Percentiles rank a stretch among this genome's conserved stretches.
These are phyloP conservation scores for Epinephelus coioides DNA, from an alignment of 2,797 vertebrate genomes.

Conservation along the genomic window DNA sequence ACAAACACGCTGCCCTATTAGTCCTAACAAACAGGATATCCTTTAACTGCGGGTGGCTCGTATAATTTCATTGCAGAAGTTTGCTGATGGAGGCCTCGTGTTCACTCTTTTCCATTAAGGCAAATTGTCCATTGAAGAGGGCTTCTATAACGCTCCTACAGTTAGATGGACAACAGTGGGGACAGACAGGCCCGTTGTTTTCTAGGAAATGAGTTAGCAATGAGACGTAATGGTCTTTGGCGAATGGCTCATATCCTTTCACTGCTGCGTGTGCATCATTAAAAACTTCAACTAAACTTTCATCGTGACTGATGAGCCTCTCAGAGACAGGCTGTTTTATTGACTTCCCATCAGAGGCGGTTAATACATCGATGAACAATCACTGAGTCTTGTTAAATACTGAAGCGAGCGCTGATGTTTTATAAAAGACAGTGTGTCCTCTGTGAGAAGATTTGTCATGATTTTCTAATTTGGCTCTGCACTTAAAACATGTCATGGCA, in stretches of 20 bases:
- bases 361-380: neutral
- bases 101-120: conserved; percentile 55
- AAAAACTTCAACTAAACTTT: conserved; percentile 57
- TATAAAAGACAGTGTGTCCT: neutral
- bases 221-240: conserved; percentile 56
- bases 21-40: conserved; percentile 52
- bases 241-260: conserved; percentile 61
- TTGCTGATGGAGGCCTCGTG: conserved; percentile 43
- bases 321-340: conserved; percentile 4
- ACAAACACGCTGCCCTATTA: conserved; percentile 41
- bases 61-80: conserved; percentile 56
- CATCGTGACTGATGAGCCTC: conserved; percentile 12
- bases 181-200: conserved; percentile 31
- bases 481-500: neutral
- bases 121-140: conserved; percentile 49
- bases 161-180: conserved; percentile 3
- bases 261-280: conserved; percentile 48
- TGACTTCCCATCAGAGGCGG: conserved; percentile 5
- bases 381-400: conserved; percentile 8
- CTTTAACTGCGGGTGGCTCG: conserved; percentile 31
- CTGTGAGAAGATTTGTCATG: neutral
- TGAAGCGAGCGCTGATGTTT: neutral
- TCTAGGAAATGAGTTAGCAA: conserved; percentile 51
- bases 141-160: conserved; percentile 39
- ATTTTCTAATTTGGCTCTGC: neutral